Evolutionary conservation across 2,888 invertebrate genomes (phyloP).

Genomic region (Heliconius ethilla): DNA sequence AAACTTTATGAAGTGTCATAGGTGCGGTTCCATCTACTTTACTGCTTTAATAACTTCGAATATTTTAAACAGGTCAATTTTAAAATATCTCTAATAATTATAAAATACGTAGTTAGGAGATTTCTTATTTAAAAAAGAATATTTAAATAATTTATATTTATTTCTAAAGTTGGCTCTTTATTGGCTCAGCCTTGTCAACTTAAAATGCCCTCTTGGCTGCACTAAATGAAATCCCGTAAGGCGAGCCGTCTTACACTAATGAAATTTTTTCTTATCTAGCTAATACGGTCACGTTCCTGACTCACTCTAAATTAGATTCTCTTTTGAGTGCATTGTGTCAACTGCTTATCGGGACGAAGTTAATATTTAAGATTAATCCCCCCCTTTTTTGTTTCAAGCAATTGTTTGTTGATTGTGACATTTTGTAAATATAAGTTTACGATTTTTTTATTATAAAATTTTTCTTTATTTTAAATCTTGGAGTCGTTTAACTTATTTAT

Average conservation of each 20-base stretch:
- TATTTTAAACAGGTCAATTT: no score
- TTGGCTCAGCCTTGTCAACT: slow-evolving; percentile 23
- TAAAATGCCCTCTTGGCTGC: slow-evolving; percentile 28
- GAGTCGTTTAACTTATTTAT: no score
- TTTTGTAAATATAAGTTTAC: not conserved
- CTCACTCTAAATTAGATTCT: slow-evolving; percentile 38
- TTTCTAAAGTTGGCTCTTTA: not conserved
- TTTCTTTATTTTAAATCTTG: no score
- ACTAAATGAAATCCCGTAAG: slow-evolving; percentile 35
- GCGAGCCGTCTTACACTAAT: slow-evolving; percentile 36
- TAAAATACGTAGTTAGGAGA: no score
- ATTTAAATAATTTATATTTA: slow-evolving; percentile 3
- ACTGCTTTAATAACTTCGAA: no score
- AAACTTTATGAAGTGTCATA: no score
- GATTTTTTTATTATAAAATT: not conserved
- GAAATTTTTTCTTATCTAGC: slow-evolving; percentile 36
- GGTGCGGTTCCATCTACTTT: no score
- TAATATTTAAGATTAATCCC: slow-evolving; percentile 13
- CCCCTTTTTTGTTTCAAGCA: slow-evolving; percentile 1
- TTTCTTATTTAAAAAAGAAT: no score
- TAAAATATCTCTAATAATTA: no score
- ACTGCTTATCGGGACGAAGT: slow-evolving; percentile 24
- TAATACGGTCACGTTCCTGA: slow-evolving; percentile 38
- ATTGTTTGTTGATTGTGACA: not conserved
- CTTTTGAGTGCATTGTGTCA: slow-evolving; percentile 34